Percentiles rank a stretch among this genome's conserved stretches.
Conservation (phyloP, 2,113 vertebrate species). For the Ophiodon elongatus region DNA sequence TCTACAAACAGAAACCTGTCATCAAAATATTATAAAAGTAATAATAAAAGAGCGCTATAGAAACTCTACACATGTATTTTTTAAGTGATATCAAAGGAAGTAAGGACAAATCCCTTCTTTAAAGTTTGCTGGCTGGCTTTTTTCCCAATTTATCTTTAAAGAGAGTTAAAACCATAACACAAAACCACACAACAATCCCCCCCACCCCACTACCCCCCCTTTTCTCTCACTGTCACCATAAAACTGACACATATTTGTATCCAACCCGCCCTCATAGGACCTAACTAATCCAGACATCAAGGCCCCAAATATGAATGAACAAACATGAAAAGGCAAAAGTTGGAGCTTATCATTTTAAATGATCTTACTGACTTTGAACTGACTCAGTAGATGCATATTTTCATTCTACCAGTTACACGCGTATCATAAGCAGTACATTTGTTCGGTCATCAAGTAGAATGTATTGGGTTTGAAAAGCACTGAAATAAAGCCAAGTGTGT, state of each 20-base stretch:
- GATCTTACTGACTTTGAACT: background rate
- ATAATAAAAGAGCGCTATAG: background rate
- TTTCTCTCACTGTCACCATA: background rate
- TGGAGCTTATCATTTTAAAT: background rate
- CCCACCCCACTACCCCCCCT: no score
- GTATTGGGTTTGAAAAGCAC: background rate
- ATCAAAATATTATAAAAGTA: background rate
- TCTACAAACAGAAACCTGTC: background rate
- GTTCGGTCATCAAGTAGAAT: background rate
- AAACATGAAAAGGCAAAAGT: background rate
- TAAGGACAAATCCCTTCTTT: background rate
- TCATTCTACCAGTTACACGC: background rate
- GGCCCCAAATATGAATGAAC: background rate
- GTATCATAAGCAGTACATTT: background rate
- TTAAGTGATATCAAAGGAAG: background rate
- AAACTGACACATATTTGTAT: background rate
- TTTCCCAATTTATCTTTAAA: background rate
- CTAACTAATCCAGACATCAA: background rate
- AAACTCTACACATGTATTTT: background rate
- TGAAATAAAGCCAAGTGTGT: background rate
- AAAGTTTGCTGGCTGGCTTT: background rate
- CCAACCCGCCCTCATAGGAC: background rate
- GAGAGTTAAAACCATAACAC: background rate
- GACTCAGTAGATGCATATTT: no score
- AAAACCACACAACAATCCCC: background rate